These are phyloP conservation scores for Diachasmimorpha longicaudata DNA, from an alignment of 1,140 invertebrate species.

Conservation along the genomic window DNA sequence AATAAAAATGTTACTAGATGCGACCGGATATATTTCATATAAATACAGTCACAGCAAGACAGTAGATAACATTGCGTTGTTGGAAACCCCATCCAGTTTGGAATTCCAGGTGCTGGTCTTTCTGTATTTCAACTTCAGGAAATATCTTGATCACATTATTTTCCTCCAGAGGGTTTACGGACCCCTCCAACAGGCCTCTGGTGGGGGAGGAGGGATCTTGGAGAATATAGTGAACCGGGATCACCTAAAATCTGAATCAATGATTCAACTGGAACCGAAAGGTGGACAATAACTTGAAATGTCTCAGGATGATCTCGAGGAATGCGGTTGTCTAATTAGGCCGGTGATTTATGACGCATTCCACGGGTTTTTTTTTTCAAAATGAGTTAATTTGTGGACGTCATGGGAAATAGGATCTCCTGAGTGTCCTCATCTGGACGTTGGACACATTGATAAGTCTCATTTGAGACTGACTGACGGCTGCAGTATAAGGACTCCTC, in stretches of 20 bases:
- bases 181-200: not conserved
- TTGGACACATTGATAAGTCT: too few species aligned
- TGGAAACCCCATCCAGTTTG: not conserved
- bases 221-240: not conserved
- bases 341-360: too few species aligned
- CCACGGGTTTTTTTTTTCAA: too few species aligned
- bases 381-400: too few species aligned
- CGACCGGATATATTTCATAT: conserved; percentile 18
- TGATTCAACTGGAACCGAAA: not conserved
- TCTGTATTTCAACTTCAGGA: not conserved
- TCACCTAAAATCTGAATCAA: not conserved
- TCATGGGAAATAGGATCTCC: too few species aligned
- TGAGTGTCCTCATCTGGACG: too few species aligned
- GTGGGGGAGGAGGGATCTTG: not conserved
- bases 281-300: not conserved
- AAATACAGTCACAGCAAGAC: not conserved
- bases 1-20: conserved; percentile 17
- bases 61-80: conserved; percentile 25
- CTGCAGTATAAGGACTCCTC: too few species aligned
- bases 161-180: conserved; percentile 12
- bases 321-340: too few species aligned
- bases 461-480: too few species aligned
- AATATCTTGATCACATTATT: conserved; percentile 36
- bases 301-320: too few species aligned
- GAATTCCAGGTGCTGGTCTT: conserved; percentile 23